Evolutionary conservation across 2,888 invertebrate genomes (phyloP).

Genomic region (Anagyrus pseudococci): DNA sequence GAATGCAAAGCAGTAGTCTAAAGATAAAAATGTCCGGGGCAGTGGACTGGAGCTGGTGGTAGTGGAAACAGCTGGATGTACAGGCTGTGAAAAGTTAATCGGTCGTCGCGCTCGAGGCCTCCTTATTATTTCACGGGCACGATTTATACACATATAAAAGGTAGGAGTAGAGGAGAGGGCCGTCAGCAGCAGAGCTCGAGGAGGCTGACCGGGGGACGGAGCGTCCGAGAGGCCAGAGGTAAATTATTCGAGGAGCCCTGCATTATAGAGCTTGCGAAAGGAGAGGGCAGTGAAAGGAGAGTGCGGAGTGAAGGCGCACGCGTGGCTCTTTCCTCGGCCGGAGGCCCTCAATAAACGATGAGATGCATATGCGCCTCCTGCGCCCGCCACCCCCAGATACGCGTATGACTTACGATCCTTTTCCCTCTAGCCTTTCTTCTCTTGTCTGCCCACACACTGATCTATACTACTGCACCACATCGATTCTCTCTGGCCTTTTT

Average conservation of each 20-base stretch:
- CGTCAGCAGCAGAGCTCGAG: neutral
- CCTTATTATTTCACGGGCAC: slow-evolving; percentile 13
- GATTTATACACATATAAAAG: slow-evolving; percentile 12
- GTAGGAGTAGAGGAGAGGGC: neutral
- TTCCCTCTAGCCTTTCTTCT: no score
- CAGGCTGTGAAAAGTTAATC: slow-evolving; percentile 2
- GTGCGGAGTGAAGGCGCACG: no score
- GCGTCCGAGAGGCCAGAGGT: slow-evolving; percentile 4
- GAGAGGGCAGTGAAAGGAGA: neutral
- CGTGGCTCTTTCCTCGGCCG: neutral
- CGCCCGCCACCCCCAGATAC: neutral
- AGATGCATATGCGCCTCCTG: slow-evolving; percentile 10
- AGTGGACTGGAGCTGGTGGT: no score
- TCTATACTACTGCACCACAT: no score
- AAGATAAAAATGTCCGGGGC: no score
- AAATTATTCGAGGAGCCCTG: slow-evolving; percentile 13
- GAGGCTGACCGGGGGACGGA: neutral
- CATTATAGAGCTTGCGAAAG: slow-evolving; percentile 10
- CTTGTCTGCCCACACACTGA: no score
- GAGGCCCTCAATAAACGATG: slow-evolving; percentile 32
- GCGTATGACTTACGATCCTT: neutral
- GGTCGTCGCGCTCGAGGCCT: neutral
- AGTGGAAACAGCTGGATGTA: neutral
- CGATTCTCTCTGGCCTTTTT: no score
- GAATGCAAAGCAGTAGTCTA: no score